phyloP scores from a whole-genome alignment of 2,113 vertebrate species.

The Coregonus clupeaformis region DNA sequence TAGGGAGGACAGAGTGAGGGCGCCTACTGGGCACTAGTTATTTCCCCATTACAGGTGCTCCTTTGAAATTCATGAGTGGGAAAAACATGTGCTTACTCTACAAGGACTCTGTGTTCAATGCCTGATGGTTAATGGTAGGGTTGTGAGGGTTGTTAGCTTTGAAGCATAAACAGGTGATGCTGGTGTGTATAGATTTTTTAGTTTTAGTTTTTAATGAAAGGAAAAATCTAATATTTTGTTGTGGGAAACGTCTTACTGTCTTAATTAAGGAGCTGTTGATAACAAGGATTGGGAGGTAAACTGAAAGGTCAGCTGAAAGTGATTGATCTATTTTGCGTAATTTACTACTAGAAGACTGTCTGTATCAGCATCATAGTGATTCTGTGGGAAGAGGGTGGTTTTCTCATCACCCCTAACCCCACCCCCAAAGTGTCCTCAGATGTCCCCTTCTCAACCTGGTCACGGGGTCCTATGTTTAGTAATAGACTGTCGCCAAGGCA shows the following conservation, averaged over 20 bases:
- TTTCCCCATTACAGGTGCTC: slow-evolving; percentile 57
- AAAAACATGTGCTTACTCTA: slow-evolving; percentile 28
- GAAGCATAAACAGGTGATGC: neutral
- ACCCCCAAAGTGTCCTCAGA: neutral
- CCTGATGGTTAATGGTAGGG: slow-evolving; percentile 36
- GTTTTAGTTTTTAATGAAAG: neutral
- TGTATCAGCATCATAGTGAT: neutral
- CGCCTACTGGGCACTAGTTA: slow-evolving; percentile 14
- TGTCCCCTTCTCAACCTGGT: neutral
- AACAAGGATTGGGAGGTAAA: neutral
- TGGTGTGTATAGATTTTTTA: neutral
- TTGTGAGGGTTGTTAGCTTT: slow-evolving; percentile 18
- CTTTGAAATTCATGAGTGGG: slow-evolving; percentile 41
- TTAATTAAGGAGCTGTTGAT: neutral
- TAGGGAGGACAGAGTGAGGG: slow-evolving; percentile 30
- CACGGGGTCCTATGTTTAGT: neutral
- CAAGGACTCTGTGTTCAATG: slow-evolving; percentile 9
- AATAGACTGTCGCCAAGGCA: neutral
- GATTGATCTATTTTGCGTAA: neutral
- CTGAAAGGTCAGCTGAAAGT: neutral
- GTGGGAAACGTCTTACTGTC: too few relatives aligned
- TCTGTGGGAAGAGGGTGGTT: neutral
- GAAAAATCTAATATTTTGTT: neutral
- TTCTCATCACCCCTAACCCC: neutral
- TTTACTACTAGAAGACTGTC: neutral